These are phyloP conservation scores for Axinella damicornis DNA, from an alignment of 37 sponge, comb jelly and placozoan genomes.

Conservation along the genomic window DNA sequence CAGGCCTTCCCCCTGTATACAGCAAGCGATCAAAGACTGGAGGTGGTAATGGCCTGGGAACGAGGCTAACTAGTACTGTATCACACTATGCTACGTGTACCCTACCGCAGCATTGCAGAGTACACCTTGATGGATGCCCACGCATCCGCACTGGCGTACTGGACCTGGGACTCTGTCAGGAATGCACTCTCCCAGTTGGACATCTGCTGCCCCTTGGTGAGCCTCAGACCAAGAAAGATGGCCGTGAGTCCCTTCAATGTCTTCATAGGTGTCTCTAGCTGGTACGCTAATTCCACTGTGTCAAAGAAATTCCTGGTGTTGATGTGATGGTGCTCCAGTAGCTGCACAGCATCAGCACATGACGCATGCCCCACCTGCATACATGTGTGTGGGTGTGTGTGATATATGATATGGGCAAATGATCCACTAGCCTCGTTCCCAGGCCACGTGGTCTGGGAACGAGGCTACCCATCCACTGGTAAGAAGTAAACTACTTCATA, in stretches of 20 bases:
- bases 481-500: too few relatives aligned
- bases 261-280: background rate
- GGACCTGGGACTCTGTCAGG: conserved; percentile 7
- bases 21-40: too few relatives aligned
- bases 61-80: too few relatives aligned
- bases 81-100: too few relatives aligned
- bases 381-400: too few relatives aligned
- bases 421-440: too few relatives aligned
- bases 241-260: conserved; percentile 40
- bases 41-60: too few relatives aligned
- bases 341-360: conserved; percentile 1
- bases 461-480: too few relatives aligned
- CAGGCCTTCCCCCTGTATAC: too few relatives aligned
- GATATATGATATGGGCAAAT: too few relatives aligned
- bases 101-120: background rate
- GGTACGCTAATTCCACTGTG: background rate
- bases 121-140: conserved; percentile 49
- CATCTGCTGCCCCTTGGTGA: conserved; percentile 1
- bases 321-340: conserved; percentile 19
- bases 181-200: conserved; percentile 39
- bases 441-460: too few relatives aligned
- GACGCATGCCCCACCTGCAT: conserved; percentile 55
- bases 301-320: conserved; percentile 38
- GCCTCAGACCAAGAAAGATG: conserved; percentile 21
- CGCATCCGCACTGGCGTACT: conserved; percentile 43